Evolutionary conservation across 2,888 invertebrate species (phyloP).

Genomic region (Limnephilus rhombicus): DNA sequence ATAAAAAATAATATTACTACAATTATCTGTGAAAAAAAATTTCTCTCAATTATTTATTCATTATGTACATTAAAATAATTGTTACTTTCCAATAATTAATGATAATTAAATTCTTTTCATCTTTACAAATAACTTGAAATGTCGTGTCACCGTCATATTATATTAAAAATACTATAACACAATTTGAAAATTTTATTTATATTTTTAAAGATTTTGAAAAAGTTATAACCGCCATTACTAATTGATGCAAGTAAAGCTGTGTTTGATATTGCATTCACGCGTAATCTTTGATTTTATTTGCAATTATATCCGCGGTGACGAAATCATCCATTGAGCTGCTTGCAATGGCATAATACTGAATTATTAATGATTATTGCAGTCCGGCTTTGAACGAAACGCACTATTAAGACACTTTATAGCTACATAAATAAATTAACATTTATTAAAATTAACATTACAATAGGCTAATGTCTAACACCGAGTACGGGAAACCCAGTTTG

Average conservation of each 20-base stretch:
- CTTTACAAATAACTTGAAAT: neutral
- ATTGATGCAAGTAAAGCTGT: neutral
- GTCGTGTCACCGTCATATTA: neutral
- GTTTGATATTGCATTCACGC: neutral
- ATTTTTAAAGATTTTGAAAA: neutral
- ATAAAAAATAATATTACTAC: neutral
- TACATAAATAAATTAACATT: neutral
- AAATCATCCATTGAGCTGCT: neutral
- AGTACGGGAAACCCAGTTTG: neutral
- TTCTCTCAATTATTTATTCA: neutral
- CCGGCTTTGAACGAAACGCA: neutral
- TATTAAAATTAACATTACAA: neutral
- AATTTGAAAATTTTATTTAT: neutral
- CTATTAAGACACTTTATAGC: neutral
- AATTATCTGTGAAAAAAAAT: neutral
- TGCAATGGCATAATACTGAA: neutral
- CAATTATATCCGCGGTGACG: neutral
- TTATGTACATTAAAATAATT: neutral
- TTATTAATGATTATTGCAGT: neutral
- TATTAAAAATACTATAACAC: neutral
- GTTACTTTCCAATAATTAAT: neutral
- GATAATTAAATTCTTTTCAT: neutral
- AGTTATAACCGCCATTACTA: neutral
- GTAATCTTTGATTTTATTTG: neutral
- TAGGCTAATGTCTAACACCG: neutral